Conservation (phyloP, 2,113 vertebrate genomes). For the Nyctereutes procyonoides region DNA sequence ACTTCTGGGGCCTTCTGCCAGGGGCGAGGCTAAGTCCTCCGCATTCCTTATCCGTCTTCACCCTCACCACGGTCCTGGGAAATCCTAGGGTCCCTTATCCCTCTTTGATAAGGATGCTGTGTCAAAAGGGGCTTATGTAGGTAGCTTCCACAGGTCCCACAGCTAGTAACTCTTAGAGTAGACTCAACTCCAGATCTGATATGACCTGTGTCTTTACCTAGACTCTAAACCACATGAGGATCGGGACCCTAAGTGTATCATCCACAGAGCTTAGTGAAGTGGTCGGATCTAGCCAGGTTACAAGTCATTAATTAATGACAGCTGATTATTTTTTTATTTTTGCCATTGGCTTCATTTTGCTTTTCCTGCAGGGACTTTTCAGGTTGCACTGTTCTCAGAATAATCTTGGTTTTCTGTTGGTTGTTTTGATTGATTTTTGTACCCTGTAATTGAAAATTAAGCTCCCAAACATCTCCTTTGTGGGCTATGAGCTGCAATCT, state of each 20-base stretch:
- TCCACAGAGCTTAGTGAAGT: not conserved
- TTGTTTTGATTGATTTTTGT: constrained; percentile 65
- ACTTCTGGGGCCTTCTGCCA: not conserved
- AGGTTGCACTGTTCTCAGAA: not conserved
- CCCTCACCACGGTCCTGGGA: not conserved
- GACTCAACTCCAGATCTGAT: not conserved
- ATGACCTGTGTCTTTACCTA: not conserved
- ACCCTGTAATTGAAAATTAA: constrained; percentile 42
- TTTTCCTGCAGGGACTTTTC: constrained; percentile 55
- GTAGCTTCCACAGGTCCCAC: not conserved
- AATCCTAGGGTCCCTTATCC: not conserved
- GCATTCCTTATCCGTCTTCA: not conserved
- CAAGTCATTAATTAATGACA: not conserved
- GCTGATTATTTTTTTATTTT: not conserved
- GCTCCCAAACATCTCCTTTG: constrained; percentile 36
- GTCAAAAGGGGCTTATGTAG: not conserved
- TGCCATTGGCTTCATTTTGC: constrained; percentile 60
- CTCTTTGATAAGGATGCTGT: not conserved
- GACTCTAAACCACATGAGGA: not conserved
- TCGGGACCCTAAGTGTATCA: not conserved
- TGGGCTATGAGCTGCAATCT: not conserved
- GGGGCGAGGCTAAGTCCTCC: not conserved
- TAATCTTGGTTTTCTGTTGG: constrained; percentile 59
- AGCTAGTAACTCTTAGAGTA: not conserved
- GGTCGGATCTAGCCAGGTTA: not conserved